Conservation (phyloP, 2,797 vertebrate genomes). For the Holocentrus rufus region DNA sequence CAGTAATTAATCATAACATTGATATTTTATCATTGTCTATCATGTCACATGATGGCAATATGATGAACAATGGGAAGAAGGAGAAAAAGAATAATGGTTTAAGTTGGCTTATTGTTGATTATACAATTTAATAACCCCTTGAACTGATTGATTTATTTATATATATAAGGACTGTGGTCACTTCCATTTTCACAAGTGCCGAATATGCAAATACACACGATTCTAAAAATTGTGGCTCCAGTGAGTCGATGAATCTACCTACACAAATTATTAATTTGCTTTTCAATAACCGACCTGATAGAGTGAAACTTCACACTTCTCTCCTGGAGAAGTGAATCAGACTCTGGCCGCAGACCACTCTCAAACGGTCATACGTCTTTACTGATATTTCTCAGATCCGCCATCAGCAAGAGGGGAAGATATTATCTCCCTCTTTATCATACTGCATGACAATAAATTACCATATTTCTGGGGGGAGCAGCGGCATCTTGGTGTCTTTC, state of each 20-base stretch:
- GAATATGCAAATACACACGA: neutral
- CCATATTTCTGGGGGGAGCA: constrained; percentile 44
- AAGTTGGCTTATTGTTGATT: too few species aligned
- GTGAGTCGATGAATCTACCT: too few species aligned
- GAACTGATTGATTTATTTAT: too few species aligned
- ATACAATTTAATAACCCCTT: too few species aligned
- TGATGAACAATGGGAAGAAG: neutral
- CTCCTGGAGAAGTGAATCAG: constrained; percentile 13
- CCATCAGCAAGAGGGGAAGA: constrained; percentile 38
- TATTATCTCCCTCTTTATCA: constrained; percentile 63
- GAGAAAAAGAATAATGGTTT: neutral
- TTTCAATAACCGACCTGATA: constrained; percentile 36
- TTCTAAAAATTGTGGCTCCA: neutral
- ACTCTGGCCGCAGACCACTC: constrained; percentile 3
- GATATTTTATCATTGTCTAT: neutral
- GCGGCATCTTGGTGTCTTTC: constrained; percentile 63
- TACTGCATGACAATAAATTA: constrained; percentile 54
- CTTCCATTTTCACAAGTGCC: neutral
- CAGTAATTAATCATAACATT: neutral
- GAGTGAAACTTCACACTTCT: constrained; percentile 35
- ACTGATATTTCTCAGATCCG: constrained; percentile 41
- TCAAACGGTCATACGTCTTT: constrained; percentile 6
- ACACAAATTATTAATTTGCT: constrained; percentile 19
- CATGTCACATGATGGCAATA: neutral
- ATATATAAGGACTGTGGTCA: neutral